Evolutionary conservation across 1,140 invertebrate genomes (phyloP).

Genomic region (Philotrypesis tridentata): DNA sequence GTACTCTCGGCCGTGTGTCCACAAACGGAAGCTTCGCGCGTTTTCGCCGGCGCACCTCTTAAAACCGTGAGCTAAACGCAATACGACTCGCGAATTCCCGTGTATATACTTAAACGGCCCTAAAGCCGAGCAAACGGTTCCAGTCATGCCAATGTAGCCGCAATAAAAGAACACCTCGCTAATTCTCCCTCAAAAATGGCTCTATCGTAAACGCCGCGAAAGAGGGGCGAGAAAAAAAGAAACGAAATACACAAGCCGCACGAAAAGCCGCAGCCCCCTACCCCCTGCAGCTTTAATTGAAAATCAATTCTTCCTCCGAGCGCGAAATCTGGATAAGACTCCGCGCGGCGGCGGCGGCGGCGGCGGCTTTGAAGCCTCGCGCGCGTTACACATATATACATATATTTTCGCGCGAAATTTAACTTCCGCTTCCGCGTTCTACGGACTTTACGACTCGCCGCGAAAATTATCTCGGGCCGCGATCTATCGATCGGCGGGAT

Average conservation of each 20-base stretch:
- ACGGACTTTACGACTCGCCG: not conserved
- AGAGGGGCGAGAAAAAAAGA: no score
- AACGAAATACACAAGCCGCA: no score
- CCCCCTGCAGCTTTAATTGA: constrained; percentile 13
- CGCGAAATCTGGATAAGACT: constrained; percentile 3
- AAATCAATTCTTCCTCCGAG: constrained; percentile 3
- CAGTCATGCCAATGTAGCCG: not conserved
- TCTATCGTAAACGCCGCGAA: not conserved
- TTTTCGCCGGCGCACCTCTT: no score
- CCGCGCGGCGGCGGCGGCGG: no score
- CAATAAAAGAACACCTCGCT: not conserved
- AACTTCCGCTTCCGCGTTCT: not conserved
- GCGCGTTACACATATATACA: no score
- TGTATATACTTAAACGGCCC: no score
- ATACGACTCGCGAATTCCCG: no score
- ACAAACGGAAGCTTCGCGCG: no score
- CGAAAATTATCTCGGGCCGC: constrained; percentile 9
- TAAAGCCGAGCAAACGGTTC: not conserved
- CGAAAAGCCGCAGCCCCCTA: not conserved
- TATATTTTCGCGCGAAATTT: not conserved
- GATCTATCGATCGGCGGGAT: constrained; percentile 40
- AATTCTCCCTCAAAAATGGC: not conserved
- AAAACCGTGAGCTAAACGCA: no score
- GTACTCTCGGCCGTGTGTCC: no score
- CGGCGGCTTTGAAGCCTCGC: not conserved